Base-by-base conservation (phyloP, 2,113 vertebrate genomes). In the Zosterops borbonicus region DNA sequence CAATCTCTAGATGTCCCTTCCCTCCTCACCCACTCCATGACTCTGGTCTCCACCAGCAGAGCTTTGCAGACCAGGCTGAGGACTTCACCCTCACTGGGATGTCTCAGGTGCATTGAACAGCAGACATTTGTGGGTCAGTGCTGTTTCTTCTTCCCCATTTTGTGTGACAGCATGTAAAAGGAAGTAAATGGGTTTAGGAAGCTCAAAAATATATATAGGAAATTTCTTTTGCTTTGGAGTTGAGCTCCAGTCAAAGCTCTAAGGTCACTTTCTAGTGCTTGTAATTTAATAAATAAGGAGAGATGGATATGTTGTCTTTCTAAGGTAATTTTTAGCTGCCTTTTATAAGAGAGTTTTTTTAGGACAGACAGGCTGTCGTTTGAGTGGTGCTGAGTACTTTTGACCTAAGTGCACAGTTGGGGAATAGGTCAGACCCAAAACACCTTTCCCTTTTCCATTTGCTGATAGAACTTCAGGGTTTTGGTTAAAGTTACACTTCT, bases 211-310 rank as follows among this genome's bases (percentile, higher is more conserved):
- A 64, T 53, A 29, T 92, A 76, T 46, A 64, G 35, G 52, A 42
- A 2, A 9, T 28, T 67, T 60, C 83, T 27, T 50, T 76, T 67
- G 3, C 16, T 53, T 37, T 77, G 76, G 67, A 80, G n/a, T 64
- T 69, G 41, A 15, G 6, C 25, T 91, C 35, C 33, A 59, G 67
- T 73, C 55, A 20, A 20, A 81, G 17, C 64, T 91, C 68, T 83
- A 58, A 89, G 83, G 89, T 83, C 60, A 78, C 50, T 11, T 20
- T 80, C 25, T 53, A 55, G 37, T 65, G 25, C 31, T 33, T 63
- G 42, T 80, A 87, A 78, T 81, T 50, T 91, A 87, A 94, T 94
- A 89, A 89, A 78, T 52, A 91, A 28, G 42, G 69, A 92, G 60
- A 81, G 28, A 17, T 86, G 63, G 76, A 27, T 13, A 28, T 56